These are phyloP conservation scores for Aphodius sticticus DNA, from an alignment of 2,888 invertebrate genomes.

Conservation along the genomic window DNA sequence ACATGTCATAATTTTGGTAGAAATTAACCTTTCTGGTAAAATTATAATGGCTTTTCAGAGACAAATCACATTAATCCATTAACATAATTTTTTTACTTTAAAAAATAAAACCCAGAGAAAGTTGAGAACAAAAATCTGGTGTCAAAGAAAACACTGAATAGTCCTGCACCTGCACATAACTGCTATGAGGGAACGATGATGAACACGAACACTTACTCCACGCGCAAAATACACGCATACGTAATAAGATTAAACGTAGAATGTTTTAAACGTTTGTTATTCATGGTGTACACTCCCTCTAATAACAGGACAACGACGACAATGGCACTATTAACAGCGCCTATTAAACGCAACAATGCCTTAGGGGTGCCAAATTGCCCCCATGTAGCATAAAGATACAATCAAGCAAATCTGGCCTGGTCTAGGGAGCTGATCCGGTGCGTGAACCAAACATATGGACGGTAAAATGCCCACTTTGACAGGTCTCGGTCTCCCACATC, in stretches of 20 bases:
- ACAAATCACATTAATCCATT: too few relatives aligned
- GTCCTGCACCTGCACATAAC: background rate
- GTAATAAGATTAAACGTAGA: slow-evolving; percentile 20
- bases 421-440: slow-evolving; percentile 34
- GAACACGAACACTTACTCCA: slow-evolving; percentile 14
- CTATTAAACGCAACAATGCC: slow-evolving; percentile 44
- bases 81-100: too few relatives aligned
- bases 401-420: slow-evolving; percentile 47
- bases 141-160: background rate
- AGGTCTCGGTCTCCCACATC: background rate
- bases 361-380: slow-evolving; percentile 43
- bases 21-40: too few relatives aligned
- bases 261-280: slow-evolving; percentile 22
- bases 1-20: too few relatives aligned
- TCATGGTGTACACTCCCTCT: slow-evolving; percentile 29
- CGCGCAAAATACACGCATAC: slow-evolving; percentile 6
- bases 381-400: slow-evolving; percentile 46
- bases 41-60: too few relatives aligned
- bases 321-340: slow-evolving; percentile 47
- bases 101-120: too few relatives aligned
- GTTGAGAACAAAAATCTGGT: background rate
- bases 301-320: slow-evolving; percentile 41
- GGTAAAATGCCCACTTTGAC: slow-evolving; percentile 13
- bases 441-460: slow-evolving; percentile 45
- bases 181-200: background rate